Base-by-base conservation (phyloP, 2,888 invertebrate species). In the Neria commutata region DNA sequence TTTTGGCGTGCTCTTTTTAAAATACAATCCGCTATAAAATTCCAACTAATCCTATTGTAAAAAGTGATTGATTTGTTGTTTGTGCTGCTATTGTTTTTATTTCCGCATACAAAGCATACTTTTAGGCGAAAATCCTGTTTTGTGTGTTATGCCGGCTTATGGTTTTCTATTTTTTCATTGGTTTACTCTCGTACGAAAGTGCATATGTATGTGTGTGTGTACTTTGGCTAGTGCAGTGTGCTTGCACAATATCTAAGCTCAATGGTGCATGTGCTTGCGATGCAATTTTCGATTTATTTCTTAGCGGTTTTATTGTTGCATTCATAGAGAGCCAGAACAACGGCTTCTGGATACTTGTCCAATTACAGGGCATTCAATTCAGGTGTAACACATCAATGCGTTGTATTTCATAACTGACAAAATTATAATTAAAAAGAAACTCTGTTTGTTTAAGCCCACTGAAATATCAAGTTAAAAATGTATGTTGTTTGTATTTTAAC, bases 221-320 rank as follows among this genome's bases (percentile, higher is more conserved):
- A n/a, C n/a, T n/a, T n/a, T n/a, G n/a, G n/a, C n/a, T n/a, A n/a
- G n/a, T n/a, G n/a, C 10, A 29, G 29, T 48, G n/a, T 48, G 48
- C 25, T 26, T 26, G 25, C 26, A 48, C 26, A 25, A 48, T 26
- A 48, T 50, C 50, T 33, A 50, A 50, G 21, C 33, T 50, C 50
- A 50, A 50, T 50, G 50, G 50, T 50, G 50, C 50, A 50, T 50
- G 21, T 34, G 50, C 34, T 50, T 34, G 29, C 50, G 19, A 23
- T 50, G 33, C 50, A 50, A 50, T 50, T 50, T 50, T 33, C 34
- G 50, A 50, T 50, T 50, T 50, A 50, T 33, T 50, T 34, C 34
- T 50, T 50, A 34, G 50, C 19, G 16, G 14, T 26, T 25, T 29
- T 47, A 47, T 29, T 45, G 21, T 42, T 37, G 47, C 54, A 34